phyloP scores from a whole-genome alignment of 2,888 invertebrate genomes.

The Marasmarcha lunaedactyla region DNA sequence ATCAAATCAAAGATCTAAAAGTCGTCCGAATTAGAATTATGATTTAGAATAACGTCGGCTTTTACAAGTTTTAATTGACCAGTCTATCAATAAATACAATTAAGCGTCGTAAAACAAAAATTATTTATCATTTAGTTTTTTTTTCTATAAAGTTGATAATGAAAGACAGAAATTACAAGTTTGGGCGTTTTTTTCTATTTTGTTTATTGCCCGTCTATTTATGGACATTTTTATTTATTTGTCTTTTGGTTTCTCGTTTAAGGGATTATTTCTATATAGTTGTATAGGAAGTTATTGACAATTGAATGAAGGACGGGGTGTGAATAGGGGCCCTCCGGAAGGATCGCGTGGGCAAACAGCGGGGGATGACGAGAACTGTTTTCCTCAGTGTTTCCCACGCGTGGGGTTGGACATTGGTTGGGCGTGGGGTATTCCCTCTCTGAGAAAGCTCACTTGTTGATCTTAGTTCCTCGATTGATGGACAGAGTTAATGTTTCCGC shows the following conservation, averaged over 20 bases:
- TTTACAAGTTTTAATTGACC: background rate
- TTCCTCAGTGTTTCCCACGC: constrained; percentile 56
- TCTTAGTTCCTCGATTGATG: constrained; percentile 44
- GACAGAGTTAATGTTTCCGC: no score
- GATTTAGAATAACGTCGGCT: no score
- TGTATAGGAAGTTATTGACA: no score
- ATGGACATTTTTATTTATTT: no score
- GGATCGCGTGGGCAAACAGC: constrained; percentile 47
- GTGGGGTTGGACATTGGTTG: no score
- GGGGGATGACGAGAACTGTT: constrained; percentile 51
- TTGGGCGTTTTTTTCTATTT: background rate
- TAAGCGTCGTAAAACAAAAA: background rate
- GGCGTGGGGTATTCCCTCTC: no score
- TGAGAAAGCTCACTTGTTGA: constrained; percentile 59
- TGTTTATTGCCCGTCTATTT: background rate
- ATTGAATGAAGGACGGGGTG: background rate
- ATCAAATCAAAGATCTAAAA: no score
- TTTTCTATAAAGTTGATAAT: no score
- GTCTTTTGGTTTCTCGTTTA: no score
- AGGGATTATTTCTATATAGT: no score
- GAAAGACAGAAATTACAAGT: no score
- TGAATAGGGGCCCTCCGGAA: constrained; percentile 28
- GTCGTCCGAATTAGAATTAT: no score
- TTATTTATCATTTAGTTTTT: background rate
- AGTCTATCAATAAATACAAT: background rate